Conservation (phyloP, 2,113 vertebrate genomes). For the Dasypus novemcinctus region DNA sequence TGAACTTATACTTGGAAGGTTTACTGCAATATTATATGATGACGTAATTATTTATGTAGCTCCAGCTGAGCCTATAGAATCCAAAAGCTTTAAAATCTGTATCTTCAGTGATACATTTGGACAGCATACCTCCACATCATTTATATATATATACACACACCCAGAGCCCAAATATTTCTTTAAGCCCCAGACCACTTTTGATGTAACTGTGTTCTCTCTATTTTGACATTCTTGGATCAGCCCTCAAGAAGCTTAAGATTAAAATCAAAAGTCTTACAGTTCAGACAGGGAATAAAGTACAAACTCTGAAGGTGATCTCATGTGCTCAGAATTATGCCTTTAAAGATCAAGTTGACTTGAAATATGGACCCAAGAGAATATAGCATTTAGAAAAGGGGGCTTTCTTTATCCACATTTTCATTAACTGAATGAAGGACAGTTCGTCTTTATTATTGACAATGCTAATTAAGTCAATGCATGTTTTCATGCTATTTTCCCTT, state of each 20-base stretch:
- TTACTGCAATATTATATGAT: conserved; percentile 80
- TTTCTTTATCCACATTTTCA: conserved; percentile 39
- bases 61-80: conserved; percentile 74
- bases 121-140: conserved; percentile 58
- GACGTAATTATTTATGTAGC: conserved; percentile 81
- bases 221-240: conserved; percentile 70
- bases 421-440: not conserved
- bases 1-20: conserved; percentile 75
- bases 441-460: conserved; percentile 12
- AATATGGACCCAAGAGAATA: conserved; percentile 58
- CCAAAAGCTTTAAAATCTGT: conserved; percentile 80
- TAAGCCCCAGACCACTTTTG: conserved; percentile 18
- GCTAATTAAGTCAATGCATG: not conserved
- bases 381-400: conserved; percentile 6
- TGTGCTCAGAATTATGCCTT: not conserved
- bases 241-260: conserved; percentile 57
- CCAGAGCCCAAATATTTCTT: conserved; percentile 6
- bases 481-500: conserved; percentile 18
- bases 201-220: conserved; percentile 48
- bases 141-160: not conserved
- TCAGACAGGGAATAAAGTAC: conserved; percentile 61
- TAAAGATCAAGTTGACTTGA: conserved; percentile 55
- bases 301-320: conserved; percentile 39
- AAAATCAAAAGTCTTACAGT: conserved; percentile 56
- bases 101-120: conserved; percentile 78